Conservation (phyloP, 2,797 vertebrate genomes). For the Rhinichthys osculus region DNA sequence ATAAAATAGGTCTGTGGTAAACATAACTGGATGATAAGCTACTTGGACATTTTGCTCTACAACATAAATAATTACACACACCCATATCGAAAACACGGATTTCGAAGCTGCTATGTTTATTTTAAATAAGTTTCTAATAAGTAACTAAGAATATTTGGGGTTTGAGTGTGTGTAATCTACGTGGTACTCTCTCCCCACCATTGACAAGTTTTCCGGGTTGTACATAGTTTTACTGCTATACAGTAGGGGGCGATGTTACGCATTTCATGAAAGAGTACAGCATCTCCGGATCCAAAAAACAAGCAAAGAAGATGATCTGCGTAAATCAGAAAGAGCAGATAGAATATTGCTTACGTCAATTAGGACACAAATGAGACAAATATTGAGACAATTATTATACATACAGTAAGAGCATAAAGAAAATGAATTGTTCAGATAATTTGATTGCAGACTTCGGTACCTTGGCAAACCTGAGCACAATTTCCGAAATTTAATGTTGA, state of each 20-base stretch:
- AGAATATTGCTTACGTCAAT: background rate
- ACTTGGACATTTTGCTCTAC: background rate
- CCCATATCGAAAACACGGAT: background rate
- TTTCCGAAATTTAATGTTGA: background rate
- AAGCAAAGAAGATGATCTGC: background rate
- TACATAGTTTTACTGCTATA: background rate
- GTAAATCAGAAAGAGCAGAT: background rate
- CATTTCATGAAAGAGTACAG: background rate
- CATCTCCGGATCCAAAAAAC: no score
- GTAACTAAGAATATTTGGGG: no score
- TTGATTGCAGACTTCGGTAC: background rate
- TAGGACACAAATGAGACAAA: background rate
- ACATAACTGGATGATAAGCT: no score
- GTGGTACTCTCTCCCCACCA: no score
- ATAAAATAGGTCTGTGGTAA: background rate
- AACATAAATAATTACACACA: background rate
- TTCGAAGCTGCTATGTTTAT: background rate
- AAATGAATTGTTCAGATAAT: background rate
- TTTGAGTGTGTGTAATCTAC: no score
- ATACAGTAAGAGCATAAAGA: background rate
- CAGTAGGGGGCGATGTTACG: background rate
- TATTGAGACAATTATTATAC: background rate
- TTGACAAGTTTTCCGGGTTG: no score
- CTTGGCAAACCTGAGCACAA: background rate
- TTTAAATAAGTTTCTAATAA: background rate